Conservation (phyloP, 2,797 vertebrate species). For the Apodemus agrarius region DNA sequence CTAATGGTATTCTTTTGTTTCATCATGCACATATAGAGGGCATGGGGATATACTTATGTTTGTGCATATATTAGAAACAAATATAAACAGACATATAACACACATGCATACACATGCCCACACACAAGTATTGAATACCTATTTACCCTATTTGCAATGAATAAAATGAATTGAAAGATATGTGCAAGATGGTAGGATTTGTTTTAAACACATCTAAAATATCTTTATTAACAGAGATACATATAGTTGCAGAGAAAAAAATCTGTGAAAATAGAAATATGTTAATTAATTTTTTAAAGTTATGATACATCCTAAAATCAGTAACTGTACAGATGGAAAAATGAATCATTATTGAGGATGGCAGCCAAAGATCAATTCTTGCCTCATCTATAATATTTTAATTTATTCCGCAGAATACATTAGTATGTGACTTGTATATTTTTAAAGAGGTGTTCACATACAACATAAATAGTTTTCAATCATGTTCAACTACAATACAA, state of each 20-base stretch:
- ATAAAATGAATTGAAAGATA: neutral
- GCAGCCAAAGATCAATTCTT: neutral
- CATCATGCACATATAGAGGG: neutral
- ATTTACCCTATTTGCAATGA: neutral
- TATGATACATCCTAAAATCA: neutral
- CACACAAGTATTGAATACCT: neutral
- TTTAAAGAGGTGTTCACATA: neutral
- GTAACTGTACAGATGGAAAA: neutral
- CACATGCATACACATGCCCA: neutral
- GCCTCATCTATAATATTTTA: neutral
- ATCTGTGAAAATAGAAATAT: conserved; percentile 3
- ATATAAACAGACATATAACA: neutral
- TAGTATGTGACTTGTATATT: neutral
- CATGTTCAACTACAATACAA: neutral
- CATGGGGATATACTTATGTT: too few relatives aligned
- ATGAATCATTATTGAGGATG: neutral
- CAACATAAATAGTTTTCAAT: neutral
- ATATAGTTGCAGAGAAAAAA: neutral
- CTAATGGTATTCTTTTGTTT: neutral
- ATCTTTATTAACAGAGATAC: neutral
- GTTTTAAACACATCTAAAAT: neutral
- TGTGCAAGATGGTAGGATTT: neutral
- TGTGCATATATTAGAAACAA: neutral
- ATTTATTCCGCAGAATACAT: neutral
- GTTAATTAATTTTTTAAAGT: neutral